Evolutionary conservation across 2,888 invertebrate species (phyloP), one percentile per base, ranked within the genome.

Genomic region (Antitype chi): DNA sequence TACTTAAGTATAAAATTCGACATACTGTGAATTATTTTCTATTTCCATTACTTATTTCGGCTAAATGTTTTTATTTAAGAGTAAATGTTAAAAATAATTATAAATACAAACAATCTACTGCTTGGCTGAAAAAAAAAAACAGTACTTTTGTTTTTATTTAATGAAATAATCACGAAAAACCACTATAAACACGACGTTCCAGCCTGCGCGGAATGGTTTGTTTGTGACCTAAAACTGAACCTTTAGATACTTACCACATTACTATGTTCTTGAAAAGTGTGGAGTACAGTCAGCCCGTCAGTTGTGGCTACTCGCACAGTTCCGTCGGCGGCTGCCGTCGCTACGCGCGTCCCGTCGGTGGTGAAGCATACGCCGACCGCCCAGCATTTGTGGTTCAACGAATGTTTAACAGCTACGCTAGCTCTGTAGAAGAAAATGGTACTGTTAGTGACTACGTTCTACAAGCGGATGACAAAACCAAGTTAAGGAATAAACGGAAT

Each of bases 301-400:
- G 98, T 96, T 90, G 98, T 98, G 98, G 99, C 99, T 13, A 99
- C 97, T 92, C 98, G 98, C 0, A 99, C 99, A 23, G 98, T 98
- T 84, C 98, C 98, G 95, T 99, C 99, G 8, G 99, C 98, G 74
- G 99, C 98, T 43, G 98, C 98, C 0, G 99, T 98, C 1, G 98
- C 99, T 93, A 99, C 98, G 90, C 98, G 98, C 84, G 97, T 97
- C 67, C 98, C 98, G 94, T 99, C 98, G 4, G 98, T 98, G 6
- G 99, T 98, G 94, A 99, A 99, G 63, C 98, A 98, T 0, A 99
- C 99, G 87, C 98, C 97, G 5, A 99, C 95, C 8, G 98, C 99
- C 99, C 99, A 99, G 0, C 98, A 98, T 20, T 98, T 98, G 93
- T 99, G 99, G 0, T 99, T 98, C 74, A 99, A 94, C 0, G 98